Conservation (phyloP, 1,140 invertebrate species). For the Saxidomus purpurata region DNA sequence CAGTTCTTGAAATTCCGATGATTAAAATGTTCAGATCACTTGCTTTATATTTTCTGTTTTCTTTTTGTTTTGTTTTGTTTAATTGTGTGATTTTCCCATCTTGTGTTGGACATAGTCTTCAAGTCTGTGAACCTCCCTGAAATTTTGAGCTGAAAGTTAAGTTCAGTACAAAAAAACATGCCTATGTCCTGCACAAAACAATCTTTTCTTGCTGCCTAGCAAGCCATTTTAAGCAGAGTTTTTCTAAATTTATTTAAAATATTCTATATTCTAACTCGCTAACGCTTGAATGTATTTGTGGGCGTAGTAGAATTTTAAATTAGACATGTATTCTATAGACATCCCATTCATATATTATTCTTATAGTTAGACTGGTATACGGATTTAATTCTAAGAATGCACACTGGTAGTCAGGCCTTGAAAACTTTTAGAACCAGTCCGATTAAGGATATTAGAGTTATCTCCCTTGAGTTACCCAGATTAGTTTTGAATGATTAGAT, state of each 20-base stretch:
- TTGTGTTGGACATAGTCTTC: conserved; percentile 15
- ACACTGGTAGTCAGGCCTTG: conserved; percentile 65
- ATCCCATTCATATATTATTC: conserved; percentile 30
- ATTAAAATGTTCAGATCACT: not conserved
- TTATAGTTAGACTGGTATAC: conserved; percentile 41
- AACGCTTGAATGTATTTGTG: conserved; percentile 11
- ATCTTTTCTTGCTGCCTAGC: not conserved
- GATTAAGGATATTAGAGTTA: not conserved
- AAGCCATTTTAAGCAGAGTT: not conserved
- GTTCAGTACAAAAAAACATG: not conserved
- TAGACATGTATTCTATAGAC: conserved; percentile 38
- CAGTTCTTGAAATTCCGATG: not conserved
- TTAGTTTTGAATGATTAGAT: not conserved
- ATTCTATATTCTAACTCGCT: conserved; percentile 26
- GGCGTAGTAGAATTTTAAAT: conserved; percentile 19
- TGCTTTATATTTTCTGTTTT: conserved; percentile 7
- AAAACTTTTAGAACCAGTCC: conserved; percentile 9
- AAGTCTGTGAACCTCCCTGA: not conserved
- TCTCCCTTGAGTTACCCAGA: not conserved
- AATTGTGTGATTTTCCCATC: not conserved
- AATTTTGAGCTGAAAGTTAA: too few species aligned
- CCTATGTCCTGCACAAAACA: not conserved
- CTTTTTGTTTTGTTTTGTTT: not conserved
- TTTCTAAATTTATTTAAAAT: conserved; percentile 2
- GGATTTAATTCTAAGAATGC: conserved; percentile 44